phyloP scores from a whole-genome alignment of 1,140 invertebrate genomes.

The Drosophila triauraria region DNA sequence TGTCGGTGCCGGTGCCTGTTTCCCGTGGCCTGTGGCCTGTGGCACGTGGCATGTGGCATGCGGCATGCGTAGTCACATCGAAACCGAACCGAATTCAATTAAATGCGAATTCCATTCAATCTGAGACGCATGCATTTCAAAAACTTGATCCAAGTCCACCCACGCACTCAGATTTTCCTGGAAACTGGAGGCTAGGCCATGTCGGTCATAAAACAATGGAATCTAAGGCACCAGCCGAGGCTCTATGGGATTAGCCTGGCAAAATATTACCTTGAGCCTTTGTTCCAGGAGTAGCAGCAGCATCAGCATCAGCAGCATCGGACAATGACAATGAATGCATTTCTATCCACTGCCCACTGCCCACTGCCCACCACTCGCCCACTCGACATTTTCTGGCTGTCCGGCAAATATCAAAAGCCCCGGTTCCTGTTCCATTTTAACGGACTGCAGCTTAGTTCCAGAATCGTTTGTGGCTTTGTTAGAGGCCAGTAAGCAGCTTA shows the following conservation, averaged over 20 bases:
- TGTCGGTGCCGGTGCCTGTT: no score
- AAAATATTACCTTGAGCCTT: slow-evolving; percentile 30
- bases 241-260: slow-evolving; percentile 19
- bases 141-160: slow-evolving; percentile 3
- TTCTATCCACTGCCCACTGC: neutral
- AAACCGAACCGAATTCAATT: slow-evolving; percentile 27
- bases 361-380: neutral
- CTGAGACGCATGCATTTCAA: slow-evolving; percentile 26
- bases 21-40: neutral
- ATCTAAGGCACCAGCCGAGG: neutral
- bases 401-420: neutral
- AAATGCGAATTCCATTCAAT: slow-evolving; percentile 31
- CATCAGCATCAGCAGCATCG: neutral
- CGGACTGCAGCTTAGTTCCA: slow-evolving; percentile 17
- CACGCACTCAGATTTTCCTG: no score
- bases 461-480: slow-evolving; percentile 37
- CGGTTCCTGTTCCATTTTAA: slow-evolving; percentile 1
- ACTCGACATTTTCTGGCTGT: neutral
- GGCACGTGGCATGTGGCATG: neutral
- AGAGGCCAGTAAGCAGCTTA: slow-evolving; percentile 38
- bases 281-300: slow-evolving; percentile 3
- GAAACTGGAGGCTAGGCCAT: no score
- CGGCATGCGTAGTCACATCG: slow-evolving; percentile 13
- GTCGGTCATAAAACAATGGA: slow-evolving; percentile 9
- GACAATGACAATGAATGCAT: slow-evolving; percentile 35